These are phyloP conservation scores for Cryptoprocta ferox DNA, from an alignment of 2,797 vertebrate species.

Conservation along the genomic window DNA sequence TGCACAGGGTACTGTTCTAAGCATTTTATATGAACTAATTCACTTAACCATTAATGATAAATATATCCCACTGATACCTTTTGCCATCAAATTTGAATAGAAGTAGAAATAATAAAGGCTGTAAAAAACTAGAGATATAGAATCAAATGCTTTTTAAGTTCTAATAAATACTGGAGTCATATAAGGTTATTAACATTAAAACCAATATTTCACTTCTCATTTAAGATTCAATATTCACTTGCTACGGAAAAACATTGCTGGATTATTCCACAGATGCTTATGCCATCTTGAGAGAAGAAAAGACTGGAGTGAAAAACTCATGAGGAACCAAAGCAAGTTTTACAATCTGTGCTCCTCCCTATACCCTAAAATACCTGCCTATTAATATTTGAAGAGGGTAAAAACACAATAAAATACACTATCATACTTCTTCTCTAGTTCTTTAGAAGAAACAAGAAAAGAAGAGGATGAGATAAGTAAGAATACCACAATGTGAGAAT, in stretches of 20 bases:
- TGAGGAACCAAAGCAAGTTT: neutral
- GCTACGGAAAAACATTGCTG: neutral
- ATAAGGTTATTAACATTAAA: slow-evolving; percentile 12
- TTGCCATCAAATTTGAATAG: slow-evolving; percentile 9
- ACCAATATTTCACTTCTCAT: neutral
- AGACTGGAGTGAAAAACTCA: neutral
- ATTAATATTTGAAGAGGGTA: neutral
- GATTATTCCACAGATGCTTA: neutral
- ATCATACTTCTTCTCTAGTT: neutral
- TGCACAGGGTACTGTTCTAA: neutral
- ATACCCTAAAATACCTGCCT: neutral
- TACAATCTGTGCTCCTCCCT: neutral
- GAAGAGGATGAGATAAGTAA: neutral
- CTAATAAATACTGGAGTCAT: neutral
- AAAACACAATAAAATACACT: neutral
- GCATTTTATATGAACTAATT: neutral
- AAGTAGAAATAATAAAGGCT: slow-evolving; percentile 23
- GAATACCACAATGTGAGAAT: neutral
- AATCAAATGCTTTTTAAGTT: slow-evolving; percentile 13
- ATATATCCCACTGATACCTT: neutral
- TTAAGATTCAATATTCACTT: slow-evolving; percentile 30
- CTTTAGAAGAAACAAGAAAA: neutral
- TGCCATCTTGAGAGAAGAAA: neutral
- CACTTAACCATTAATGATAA: slow-evolving; percentile 31
- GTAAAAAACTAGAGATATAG: slow-evolving; percentile 19